These are phyloP conservation scores for Ameiurus melas DNA, from an alignment of 2,113 vertebrate genomes.

Conservation along the genomic window DNA sequence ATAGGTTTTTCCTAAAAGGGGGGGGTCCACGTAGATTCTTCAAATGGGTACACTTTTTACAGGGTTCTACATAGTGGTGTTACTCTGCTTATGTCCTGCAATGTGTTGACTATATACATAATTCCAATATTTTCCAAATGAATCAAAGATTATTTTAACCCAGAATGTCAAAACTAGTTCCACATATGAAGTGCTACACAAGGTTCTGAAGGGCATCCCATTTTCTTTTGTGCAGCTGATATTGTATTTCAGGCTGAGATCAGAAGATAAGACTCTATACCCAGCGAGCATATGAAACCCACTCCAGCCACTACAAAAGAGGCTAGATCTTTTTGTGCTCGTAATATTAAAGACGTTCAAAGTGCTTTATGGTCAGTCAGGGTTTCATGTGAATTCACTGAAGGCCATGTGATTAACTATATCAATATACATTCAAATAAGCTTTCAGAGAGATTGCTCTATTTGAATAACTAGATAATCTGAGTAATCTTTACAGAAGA, in stretches of 20 bases:
- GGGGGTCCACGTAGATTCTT: not conserved
- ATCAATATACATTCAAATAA: conserved; percentile 8
- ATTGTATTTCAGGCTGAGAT: conserved; percentile 21
- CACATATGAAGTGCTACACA: not conserved
- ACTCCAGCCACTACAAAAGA: conserved; percentile 11
- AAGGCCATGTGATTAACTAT: not conserved
- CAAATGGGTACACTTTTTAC: not conserved
- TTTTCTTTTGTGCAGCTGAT: conserved; percentile 12
- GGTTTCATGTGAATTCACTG: not conserved
- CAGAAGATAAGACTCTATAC: conserved; percentile 22
- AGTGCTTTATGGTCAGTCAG: not conserved
- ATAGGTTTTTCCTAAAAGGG: not conserved
- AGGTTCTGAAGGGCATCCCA: not conserved
- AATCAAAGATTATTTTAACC: not conserved
- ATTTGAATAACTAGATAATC: not conserved
- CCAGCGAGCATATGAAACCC: not conserved
- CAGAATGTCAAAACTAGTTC: not conserved
- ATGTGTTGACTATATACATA: not conserved
- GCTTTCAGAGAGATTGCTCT: not conserved
- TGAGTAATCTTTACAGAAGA: not conserved
- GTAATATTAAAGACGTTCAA: not conserved
- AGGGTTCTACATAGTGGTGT: not conserved
- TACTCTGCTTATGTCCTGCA: conserved; percentile 4
- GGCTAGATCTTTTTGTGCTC: not conserved
- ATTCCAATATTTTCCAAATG: not conserved